A percentile compares a stretch with the other conserved stretches of the same genome.
These are phyloP conservation scores for Leptopterna dolabrata DNA, from an alignment of 2,888 invertebrate genomes.

Conservation along the genomic window DNA sequence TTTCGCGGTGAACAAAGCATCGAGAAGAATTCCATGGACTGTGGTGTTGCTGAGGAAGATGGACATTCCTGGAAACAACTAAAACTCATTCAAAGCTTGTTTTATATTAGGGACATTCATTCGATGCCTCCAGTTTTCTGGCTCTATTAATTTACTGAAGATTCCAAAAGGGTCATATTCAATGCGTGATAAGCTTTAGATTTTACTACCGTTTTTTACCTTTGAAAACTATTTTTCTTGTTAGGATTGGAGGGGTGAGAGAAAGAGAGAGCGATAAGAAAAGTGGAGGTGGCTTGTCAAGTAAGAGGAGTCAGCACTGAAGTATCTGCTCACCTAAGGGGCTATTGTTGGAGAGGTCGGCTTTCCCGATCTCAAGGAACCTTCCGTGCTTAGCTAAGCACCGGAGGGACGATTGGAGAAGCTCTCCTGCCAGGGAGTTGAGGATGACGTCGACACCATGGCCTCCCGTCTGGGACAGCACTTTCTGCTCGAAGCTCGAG, in stretches of 20 bases:
- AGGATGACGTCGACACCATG: constrained; percentile 90
- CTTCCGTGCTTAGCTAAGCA: constrained; percentile 74
- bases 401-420: constrained; percentile 78
- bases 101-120: too few species aligned
- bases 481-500: constrained; percentile 86
- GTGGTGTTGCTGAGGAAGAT: constrained; percentile 96
- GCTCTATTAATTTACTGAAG: too few species aligned
- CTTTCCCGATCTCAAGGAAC: constrained; percentile 89
- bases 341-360: constrained; percentile 79
- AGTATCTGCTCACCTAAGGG: constrained; percentile 68
- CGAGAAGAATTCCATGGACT: constrained; percentile 96
- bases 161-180: too few species aligned
- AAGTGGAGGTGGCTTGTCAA: too few species aligned
- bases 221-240: too few species aligned
- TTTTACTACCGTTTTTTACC: too few species aligned
- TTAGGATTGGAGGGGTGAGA: too few species aligned
- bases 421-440: constrained; percentile 93
- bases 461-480: constrained; percentile 83
- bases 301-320: too few species aligned
- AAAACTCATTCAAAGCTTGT: too few species aligned
- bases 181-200: too few species aligned
- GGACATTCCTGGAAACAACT: constrained; percentile 84
- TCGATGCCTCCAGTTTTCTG: too few species aligned
- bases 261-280: too few species aligned
- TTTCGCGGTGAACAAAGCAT: constrained; percentile 79